These are phyloP conservation scores for Nestor notabilis DNA, from an alignment of 2,113 vertebrate species.

Conservation along the genomic window DNA sequence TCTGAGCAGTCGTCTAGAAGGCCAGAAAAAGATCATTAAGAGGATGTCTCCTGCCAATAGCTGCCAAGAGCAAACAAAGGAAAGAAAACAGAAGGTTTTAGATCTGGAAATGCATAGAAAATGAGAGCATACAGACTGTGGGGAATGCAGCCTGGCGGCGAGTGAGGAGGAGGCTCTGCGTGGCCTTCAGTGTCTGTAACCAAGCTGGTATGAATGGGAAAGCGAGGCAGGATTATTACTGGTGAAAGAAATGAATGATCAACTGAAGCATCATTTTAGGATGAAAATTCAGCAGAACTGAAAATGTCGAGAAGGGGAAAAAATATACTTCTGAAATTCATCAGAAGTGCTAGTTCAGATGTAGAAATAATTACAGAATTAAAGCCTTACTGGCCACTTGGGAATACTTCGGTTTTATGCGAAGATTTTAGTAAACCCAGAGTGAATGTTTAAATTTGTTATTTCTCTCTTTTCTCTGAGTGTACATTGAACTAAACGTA, in stretches of 20 bases:
- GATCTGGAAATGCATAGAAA: slow-evolving; percentile 39
- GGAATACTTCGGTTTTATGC: background rate
- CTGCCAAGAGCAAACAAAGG: slow-evolving; percentile 56
- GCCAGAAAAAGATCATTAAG: slow-evolving; percentile 61
- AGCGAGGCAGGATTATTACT: background rate
- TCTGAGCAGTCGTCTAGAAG: slow-evolving; percentile 51
- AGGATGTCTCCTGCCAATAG: slow-evolving; percentile 62
- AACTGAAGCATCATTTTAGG: background rate
- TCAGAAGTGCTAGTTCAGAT: background rate
- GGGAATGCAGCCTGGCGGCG: background rate
- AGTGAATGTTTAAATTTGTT: background rate
- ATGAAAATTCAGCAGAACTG: background rate
- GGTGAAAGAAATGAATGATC: background rate
- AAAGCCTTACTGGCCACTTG: background rate
- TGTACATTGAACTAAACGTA: background rate
- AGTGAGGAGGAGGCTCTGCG: background rate
- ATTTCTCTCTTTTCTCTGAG: background rate
- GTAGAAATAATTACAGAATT: background rate
- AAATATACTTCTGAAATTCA: background rate
- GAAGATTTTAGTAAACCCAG: background rate
- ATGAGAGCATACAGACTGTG: background rate
- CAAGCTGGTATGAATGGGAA: background rate
- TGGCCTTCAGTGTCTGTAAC: background rate
- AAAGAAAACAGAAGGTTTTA: slow-evolving; percentile 59
- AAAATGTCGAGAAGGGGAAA: background rate